A percentile compares a stretch with the other conserved stretches of the same genome.
These are phyloP conservation scores for Triplophysa rosa DNA, from an alignment of 2,113 vertebrate genomes.

Conservation along the genomic window DNA sequence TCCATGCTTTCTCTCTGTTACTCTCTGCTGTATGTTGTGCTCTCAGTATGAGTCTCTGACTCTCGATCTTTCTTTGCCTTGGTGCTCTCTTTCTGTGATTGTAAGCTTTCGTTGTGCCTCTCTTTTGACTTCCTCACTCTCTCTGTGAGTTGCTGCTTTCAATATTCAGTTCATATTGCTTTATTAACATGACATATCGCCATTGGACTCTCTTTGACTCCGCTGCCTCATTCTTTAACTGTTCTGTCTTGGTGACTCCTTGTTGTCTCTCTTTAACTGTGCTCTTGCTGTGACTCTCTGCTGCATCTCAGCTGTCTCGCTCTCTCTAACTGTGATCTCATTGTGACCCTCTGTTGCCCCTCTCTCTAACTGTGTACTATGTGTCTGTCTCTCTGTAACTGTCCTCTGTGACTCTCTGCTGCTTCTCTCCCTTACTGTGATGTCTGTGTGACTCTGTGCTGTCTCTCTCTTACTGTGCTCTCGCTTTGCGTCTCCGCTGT, in stretches of 20 bases:
- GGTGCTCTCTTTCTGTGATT: neutral
- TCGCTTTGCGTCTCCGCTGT: neutral
- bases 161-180: too few species aligned
- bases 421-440: too few species aligned
- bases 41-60: too few species aligned
- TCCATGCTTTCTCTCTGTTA: neutral
- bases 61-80: neutral
- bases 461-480: neutral
- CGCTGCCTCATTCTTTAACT: neutral
- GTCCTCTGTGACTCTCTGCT: neutral
- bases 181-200: too few species aligned
- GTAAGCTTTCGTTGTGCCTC: neutral
- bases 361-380: neutral
- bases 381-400: too few species aligned
- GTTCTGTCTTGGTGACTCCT: neutral
- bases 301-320: too few species aligned
- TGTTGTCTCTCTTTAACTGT: neutral
- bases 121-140: neutral
- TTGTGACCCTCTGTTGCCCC: neutral
- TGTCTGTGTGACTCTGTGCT: neutral
- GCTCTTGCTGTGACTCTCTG: neutral
- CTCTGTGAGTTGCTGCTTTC: neutral
- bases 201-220: neutral
- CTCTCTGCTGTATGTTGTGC: neutral
- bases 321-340: neutral